These are phyloP conservation scores for Panorpa germanica DNA, from an alignment of 2,888 invertebrate species.

Conservation along the genomic window DNA sequence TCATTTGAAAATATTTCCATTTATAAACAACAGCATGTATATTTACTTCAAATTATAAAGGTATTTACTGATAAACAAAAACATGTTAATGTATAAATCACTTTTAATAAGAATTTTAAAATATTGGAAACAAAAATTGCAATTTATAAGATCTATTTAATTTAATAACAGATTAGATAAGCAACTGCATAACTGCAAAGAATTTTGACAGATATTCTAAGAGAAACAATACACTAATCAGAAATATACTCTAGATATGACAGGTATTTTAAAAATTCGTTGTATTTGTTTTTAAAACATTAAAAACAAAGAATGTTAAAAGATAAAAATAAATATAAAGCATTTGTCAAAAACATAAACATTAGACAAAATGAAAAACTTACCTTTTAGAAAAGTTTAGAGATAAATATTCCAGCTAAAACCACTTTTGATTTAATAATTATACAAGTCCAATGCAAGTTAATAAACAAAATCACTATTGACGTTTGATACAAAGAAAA, in stretches of 20 bases:
- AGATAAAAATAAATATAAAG: constrained; percentile 1
- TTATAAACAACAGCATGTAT: too few relatives aligned
- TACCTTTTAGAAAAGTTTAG: too few relatives aligned
- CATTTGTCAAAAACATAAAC: not conserved
- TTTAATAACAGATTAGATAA: constrained; percentile 7
- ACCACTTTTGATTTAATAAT: too few relatives aligned
- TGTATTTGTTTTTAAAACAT: not conserved
- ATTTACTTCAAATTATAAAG: too few relatives aligned
- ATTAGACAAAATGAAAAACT: constrained; percentile 10
- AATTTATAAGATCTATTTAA: constrained; percentile 5
- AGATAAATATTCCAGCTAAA: too few relatives aligned
- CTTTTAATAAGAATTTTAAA: too few relatives aligned
- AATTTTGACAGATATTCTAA: not conserved
- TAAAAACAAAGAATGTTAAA: not conserved
- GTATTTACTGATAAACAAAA: too few relatives aligned
- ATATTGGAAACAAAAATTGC: constrained; percentile 8
- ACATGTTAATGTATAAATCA: too few relatives aligned
- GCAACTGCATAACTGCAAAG: constrained; percentile 1
- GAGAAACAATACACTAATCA: not conserved
- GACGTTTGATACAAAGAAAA: too few relatives aligned
- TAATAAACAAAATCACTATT: too few relatives aligned
- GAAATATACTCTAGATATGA: not conserved
- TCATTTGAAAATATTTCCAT: too few relatives aligned
- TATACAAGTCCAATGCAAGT: too few relatives aligned
- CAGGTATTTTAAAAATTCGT: not conserved